Conservation (phyloP, 1,140 invertebrate genomes). For the Microplitis demolitor region DNA sequence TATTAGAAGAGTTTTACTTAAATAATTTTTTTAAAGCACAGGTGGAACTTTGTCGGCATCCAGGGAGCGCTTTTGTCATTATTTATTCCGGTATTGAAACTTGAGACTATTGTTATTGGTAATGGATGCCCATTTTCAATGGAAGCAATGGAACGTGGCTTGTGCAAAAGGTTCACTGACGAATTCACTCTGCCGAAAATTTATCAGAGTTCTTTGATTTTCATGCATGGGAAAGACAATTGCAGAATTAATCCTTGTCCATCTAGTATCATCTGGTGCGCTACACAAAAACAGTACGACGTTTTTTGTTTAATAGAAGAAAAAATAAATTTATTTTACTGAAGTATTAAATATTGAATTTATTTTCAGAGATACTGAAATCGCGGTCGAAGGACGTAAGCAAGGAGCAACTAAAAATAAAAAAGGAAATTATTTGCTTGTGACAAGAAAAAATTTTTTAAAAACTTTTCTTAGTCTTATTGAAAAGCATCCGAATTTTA, state of each 20-base stretch:
- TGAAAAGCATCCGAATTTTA: constrained; percentile 36
- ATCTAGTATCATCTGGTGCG: constrained; percentile 68
- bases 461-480: constrained; percentile 63
- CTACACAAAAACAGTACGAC: constrained; percentile 53
- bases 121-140: constrained; percentile 69
- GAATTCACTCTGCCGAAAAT: constrained; percentile 47
- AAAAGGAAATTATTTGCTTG: constrained; percentile 61
- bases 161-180: constrained; percentile 60
- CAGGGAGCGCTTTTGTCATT: constrained; percentile 79
- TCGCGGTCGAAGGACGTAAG: constrained; percentile 78
- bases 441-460: constrained; percentile 71
- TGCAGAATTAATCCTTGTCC: constrained; percentile 62
- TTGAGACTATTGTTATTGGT: constrained; percentile 75
- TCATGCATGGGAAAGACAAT: constrained; percentile 55
- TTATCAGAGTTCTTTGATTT: constrained; percentile 45
- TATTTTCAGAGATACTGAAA: constrained; percentile 67
- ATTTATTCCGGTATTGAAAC: constrained; percentile 74
- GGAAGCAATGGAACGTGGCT: constrained; percentile 70
- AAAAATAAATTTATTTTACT: neutral
- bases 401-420: constrained; percentile 82
- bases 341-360: neutral
- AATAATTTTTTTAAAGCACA: constrained; percentile 38
- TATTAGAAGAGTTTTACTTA: neutral
- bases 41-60: constrained; percentile 84
- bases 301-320: neutral